A percentile compares a stretch with the other conserved stretches of the same genome.
Conservation (phyloP, 2,113 vertebrate species). For the Scolopax mira region DNA sequence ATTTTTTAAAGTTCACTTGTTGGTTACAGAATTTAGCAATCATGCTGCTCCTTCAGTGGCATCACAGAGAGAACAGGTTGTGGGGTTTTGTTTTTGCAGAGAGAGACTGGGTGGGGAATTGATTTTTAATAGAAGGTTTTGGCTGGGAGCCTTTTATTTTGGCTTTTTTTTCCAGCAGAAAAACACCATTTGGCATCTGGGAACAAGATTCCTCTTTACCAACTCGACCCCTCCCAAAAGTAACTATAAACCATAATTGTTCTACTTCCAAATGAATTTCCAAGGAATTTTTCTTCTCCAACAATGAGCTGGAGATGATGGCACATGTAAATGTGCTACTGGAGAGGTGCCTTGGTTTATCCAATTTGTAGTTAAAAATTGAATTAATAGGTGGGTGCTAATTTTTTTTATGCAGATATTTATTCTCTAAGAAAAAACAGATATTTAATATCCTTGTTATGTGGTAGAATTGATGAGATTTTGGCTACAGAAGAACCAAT, state of each 20-base stretch:
- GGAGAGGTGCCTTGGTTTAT: neutral
- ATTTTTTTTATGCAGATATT: neutral
- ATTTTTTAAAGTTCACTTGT: neutral
- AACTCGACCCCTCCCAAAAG: neutral
- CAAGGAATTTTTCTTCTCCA: neutral
- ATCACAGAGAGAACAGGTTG: neutral
- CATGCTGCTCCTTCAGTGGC: constrained; percentile 7
- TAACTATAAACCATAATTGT: neutral
- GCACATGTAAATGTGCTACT: neutral
- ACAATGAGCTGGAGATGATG: neutral
- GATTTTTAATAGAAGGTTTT: neutral
- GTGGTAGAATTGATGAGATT: neutral
- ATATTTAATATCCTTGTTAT: neutral
- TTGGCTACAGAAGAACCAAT: neutral
- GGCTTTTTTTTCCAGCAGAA: neutral
- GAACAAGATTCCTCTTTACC: neutral
- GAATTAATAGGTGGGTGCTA: neutral
- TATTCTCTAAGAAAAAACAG: neutral
- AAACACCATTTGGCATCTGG: neutral
- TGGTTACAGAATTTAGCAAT: constrained; percentile 4
- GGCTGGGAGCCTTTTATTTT: neutral
- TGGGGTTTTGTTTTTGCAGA: neutral
- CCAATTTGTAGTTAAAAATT: neutral
- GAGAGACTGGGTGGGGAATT: neutral
- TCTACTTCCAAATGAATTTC: neutral